Evolutionary conservation across 2,888 invertebrate genomes (phyloP).

Genomic region (Campaea margaritaria): DNA sequence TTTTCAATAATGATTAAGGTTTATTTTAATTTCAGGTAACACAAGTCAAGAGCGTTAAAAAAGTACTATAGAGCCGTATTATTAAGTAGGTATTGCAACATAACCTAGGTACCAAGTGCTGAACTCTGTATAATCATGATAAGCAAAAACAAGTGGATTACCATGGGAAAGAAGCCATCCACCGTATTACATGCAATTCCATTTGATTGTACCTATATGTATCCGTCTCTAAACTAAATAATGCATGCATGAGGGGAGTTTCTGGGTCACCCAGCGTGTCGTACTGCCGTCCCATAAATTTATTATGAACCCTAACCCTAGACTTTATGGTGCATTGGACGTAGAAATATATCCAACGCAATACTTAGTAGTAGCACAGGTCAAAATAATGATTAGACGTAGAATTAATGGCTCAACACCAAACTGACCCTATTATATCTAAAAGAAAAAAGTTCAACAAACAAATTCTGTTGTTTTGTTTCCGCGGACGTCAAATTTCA

Average conservation of each 20-base stretch:
- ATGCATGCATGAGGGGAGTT: slow-evolving; percentile 46
- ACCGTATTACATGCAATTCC: slow-evolving; percentile 12
- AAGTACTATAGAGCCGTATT: background rate
- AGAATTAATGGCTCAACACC: too few species aligned
- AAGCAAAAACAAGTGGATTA: background rate
- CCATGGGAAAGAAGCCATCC: slow-evolving; percentile 3
- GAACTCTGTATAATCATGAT: background rate
- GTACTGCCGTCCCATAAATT: slow-evolving; percentile 44
- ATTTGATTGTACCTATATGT: slow-evolving; percentile 12
- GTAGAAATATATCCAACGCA: background rate
- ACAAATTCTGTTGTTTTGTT: too few species aligned
- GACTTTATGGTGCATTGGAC: slow-evolving; percentile 37
- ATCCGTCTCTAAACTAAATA: slow-evolving; percentile 24
- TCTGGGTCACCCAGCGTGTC: slow-evolving; percentile 60
- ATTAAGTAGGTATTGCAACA: background rate
- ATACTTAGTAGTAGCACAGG: too few species aligned
- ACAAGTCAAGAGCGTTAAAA: background rate
- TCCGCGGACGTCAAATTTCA: too few species aligned
- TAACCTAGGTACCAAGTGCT: background rate
- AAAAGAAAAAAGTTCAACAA: too few species aligned
- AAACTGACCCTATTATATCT: too few species aligned
- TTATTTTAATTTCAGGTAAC: background rate
- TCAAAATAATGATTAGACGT: too few species aligned
- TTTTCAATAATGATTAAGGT: background rate
- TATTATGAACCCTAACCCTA: slow-evolving; percentile 35